Base-by-base conservation (phyloP, 2,797 vertebrate genomes). In the Gymnothorax javanicus region DNA sequence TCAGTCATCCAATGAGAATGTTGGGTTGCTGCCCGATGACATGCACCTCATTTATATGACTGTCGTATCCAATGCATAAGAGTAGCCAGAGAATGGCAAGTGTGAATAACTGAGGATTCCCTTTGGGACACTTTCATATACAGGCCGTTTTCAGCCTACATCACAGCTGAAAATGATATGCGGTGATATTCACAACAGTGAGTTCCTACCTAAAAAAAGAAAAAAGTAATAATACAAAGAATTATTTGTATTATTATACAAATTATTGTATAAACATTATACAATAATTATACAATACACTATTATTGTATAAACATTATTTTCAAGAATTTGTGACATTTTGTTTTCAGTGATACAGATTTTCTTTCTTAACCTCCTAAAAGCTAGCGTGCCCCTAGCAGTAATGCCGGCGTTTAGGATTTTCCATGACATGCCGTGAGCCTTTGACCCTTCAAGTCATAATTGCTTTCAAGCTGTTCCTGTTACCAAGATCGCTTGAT, bases 31-130 rank as follows among this genome's bases (percentile, higher is more conserved):
- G 94, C 92, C 96, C 97, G 96, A 97, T 95, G 96, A 95, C 94
- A 96, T 96, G 95, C 94, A 90, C 95, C 95, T 96, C 97, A 98
- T 98, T 94, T 96, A 96, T 97, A 96, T 97, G 97, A 97, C 97
- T 96, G 96, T 93, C 96, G 96, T 93, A 90, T 96, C 92, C 90
- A 92, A 93, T 87, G 91, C 88, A 91, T 94, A 94, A 92, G 94
- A 95, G 93, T 95, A 95, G 94, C 94, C 92, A 89, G 91, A 92
- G 94, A 95, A 93, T 95, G 95, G 94, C 94, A 92, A 89, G 91
- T 93, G 93, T 94, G 94, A 92, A 95, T 95, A 95, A 90, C 94
- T 93, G 95, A 95, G 96, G 95, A 89, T 95, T 94, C 93, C 94
- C 90, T 88, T 87, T 94, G 9, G 67, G 67, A 84, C 86, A 85